Evolutionary conservation across 2,797 vertebrate species (phyloP), one percentile per base, ranked within the genome.

Genomic region (Echeneis naucrates): DNA sequence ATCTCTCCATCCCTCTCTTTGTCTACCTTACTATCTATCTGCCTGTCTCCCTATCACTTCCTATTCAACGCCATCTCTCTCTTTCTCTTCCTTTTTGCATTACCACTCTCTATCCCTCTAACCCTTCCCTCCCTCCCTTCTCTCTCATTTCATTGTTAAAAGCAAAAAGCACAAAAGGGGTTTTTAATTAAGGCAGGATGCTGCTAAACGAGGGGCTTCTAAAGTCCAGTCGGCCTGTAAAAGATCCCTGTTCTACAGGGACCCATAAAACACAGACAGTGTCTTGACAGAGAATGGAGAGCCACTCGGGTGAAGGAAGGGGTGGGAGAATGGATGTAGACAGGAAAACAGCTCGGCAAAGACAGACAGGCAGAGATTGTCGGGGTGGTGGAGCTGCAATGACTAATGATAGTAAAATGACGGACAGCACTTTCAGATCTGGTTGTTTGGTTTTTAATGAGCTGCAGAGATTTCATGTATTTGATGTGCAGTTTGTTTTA

Each of bases 141-240:
- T 78, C 83, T 71, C 72, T 76, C 69, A n/a, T 78, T 80, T 86
- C 89, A 92, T 93, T 90, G 89, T 91, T 86, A 92, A 92, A 90
- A 82, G 88, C 86, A 89, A 87, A 89, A 79, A 85, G 93, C 94
- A 94, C 94, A 95, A 94, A 95, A 94, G 91, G 89, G 90, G 75
- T 92, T 95, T 95, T 95, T 95, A 95, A 95, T 95, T 94, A 95
- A 94, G 94, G 93, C 94, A 94, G 93, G 93, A 93, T 87, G 87
- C 91, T 90, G 87, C 93, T 93, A 94, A 95, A 95, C 88, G 91
- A 95, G 92, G 88, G 90, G 88, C 88, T 89, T 92, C 93, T 93
- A 93, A 94, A 94, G 94, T 92, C 88, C 90, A 92, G 92, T 90
- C 90, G 68, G 93, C 93, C 92, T 94, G 94, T 95, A 95, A 95